Evolutionary conservation across 2,113 vertebrate genomes (phyloP), one percentile per base, ranked within the genome.

Genomic region (Dissostichus mawsoni): DNA sequence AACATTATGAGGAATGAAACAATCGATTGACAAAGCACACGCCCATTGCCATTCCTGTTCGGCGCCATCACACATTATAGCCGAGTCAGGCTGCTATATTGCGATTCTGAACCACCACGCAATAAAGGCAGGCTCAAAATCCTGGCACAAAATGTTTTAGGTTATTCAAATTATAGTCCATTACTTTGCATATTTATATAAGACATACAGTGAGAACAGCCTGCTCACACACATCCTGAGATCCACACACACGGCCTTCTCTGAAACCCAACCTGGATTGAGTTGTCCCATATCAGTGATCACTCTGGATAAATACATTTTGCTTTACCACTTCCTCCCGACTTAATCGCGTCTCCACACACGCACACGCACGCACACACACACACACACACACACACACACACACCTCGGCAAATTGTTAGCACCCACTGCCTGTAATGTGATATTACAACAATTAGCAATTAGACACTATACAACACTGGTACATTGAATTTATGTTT

Each of bases 391-490:
- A 29, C 29, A 29, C 29, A 29, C 29, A 29, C 29, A 29, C 51
- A 65, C 69, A 73, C 41, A 56, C 68, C 58, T 53, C 55, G 33
- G 59, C 58, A 91, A 90, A 89, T 76, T 65, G 51, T 81, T 86
- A 80, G 73, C 61, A 72, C 52, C 66, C 51, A 25, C 70, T 69
- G 74, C 23, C 78, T 88, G 89, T 90, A 92, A 94, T 82, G 80
- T 80, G 87, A 94, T 91, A 92, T 94, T 91, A 84, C 74, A 87
- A 89, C 91, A 93, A 93, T 94, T 90, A 93, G 84, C 86, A 91
- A 91, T 93, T 92, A 93, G 85, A 84, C 81, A 69, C 85, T 58
- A 29, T 86, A 73, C 62, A 57, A 52, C 72, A 65, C 25, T 56
- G 52, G 78, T 72, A 71, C 80, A 84, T 81, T 79, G 82, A 92